Conservation (phyloP, 2,888 invertebrate species). For the Lottia gigantea region DNA sequence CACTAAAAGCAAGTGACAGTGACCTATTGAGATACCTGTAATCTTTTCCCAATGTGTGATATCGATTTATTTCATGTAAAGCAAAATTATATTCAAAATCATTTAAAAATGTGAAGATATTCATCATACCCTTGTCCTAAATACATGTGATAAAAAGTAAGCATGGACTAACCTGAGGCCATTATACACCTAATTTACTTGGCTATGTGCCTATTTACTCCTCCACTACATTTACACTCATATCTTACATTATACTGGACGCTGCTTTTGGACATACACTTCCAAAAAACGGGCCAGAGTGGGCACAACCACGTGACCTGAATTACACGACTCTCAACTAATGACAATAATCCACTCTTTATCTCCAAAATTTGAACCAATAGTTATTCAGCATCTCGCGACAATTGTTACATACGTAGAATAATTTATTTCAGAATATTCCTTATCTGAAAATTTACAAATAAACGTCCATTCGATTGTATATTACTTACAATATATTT, state of each 20-base stretch:
- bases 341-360: conserved; percentile 11
- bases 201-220: background rate
- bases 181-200: conserved; percentile 7
- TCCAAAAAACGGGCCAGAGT: conserved; percentile 1
- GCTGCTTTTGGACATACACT: conserved; percentile 1
- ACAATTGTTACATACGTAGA: too few species aligned
- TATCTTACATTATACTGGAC: background rate
- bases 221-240: background rate
- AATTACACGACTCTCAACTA: conserved; percentile 8
- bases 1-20: too few species aligned
- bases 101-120: too few species aligned
- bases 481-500: too few species aligned
- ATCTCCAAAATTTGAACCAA: conserved; percentile 6
- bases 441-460: too few species aligned
- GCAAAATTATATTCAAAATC: too few species aligned
- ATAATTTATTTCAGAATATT: too few species aligned
- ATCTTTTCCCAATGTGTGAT: too few species aligned
- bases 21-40: too few species aligned
- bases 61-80: too few species aligned
- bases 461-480: too few species aligned
- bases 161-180: conserved; percentile 10
- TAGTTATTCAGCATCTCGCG: background rate
- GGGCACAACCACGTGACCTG: conserved; percentile 9
- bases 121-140: too few species aligned
- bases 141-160: background rate